A percentile compares a stretch with the other conserved stretches of the same genome.
Conservation (phyloP, 2,888 invertebrate genomes). For the Aleiodes leptofemur region DNA sequence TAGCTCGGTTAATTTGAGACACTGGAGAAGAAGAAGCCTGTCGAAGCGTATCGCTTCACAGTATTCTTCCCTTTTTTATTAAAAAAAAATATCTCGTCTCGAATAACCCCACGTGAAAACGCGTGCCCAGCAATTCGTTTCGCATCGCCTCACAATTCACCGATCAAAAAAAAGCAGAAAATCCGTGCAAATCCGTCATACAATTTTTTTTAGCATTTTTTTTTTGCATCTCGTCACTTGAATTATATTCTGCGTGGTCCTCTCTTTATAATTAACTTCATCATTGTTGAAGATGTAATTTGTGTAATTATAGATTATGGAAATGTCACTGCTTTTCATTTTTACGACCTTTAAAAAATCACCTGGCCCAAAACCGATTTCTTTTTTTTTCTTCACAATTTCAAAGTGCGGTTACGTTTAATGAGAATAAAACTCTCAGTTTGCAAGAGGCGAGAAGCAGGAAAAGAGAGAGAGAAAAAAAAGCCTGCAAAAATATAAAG, state of each 20-base stretch:
- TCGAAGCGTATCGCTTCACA: conserved; percentile 13
- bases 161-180: background rate
- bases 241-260: background rate
- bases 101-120: conserved; percentile 12
- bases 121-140: conserved; percentile 9
- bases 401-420: conserved; percentile 6
- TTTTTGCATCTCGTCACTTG: background rate
- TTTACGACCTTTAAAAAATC: conserved; percentile 17
- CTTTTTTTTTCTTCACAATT: conserved; percentile 22
- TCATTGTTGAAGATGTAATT: background rate
- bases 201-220: background rate
- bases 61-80: background rate
- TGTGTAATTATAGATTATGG: conserved; percentile 20
- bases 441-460: background rate
- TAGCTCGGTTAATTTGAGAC: conserved; percentile 14
- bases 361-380: conserved; percentile 25
- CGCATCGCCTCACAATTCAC: background rate
- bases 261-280: background rate
- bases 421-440: conserved; percentile 32
- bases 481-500: too few species aligned
- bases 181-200: conserved; percentile 2
- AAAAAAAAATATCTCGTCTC: background rate
- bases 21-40: background rate
- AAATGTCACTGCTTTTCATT: conserved; percentile 23
- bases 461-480: background rate